These are phyloP conservation scores for Apteryx mantelli DNA, from an alignment of 2,113 vertebrate genomes.

Conservation along the genomic window DNA sequence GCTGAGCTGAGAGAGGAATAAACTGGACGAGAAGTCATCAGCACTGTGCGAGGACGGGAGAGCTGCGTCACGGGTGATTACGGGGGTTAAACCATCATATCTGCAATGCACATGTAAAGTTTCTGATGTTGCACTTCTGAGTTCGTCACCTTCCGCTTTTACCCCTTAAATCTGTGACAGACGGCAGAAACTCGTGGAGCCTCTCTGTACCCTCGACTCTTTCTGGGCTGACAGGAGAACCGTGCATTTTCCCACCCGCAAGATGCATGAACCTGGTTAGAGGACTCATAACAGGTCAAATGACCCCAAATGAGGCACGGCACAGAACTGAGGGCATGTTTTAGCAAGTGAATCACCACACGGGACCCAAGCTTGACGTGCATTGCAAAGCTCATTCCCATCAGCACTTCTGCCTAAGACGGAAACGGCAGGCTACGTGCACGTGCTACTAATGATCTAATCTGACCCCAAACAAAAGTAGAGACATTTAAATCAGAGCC, in stretches of 20 bases:
- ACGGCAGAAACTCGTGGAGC: rapidly evolving
- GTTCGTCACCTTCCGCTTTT: background rate
- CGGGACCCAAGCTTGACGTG: background rate
- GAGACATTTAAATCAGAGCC: background rate
- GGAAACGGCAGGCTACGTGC: background rate
- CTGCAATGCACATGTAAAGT: background rate
- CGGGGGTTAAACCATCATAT: rapidly evolving
- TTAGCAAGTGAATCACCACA: rapidly evolving
- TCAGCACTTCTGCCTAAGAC: background rate
- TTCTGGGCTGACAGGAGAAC: background rate
- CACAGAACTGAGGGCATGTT: background rate
- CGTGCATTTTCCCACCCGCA: background rate
- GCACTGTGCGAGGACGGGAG: background rate
- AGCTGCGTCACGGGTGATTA: rapidly evolving
- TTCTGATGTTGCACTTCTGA: background rate
- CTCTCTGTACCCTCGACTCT: background rate
- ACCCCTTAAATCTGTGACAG: rapidly evolving
- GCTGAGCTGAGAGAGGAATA: background rate
- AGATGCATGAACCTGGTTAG: background rate
- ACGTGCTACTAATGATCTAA: background rate
- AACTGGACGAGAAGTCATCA: background rate
- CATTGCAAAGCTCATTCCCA: background rate
- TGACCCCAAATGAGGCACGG: background rate
- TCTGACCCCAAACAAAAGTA: background rate
- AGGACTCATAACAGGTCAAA: background rate